These are phyloP conservation scores for Ecdyonurus torrentis DNA, from an alignment of 2,888 invertebrate species.

Conservation along the genomic window DNA sequence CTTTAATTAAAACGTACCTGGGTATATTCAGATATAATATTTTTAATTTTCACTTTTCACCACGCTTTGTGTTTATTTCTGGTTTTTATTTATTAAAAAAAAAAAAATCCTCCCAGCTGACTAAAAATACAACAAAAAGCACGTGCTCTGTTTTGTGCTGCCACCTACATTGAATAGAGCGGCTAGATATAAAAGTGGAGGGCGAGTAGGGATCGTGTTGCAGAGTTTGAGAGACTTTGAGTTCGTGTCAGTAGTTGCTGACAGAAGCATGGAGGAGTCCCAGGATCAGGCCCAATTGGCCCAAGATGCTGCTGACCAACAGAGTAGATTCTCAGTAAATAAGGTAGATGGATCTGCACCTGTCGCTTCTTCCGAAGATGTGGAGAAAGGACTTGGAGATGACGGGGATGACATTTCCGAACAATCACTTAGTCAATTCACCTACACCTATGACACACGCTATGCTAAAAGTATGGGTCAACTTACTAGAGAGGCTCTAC, in stretches of 20 bases:
- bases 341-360: neutral
- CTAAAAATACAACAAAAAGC: too few relatives aligned
- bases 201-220: neutral
- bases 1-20: too few relatives aligned
- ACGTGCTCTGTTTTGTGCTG: neutral
- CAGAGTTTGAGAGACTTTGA: neutral
- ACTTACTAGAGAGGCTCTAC: constrained; percentile 28
- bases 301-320: neutral
- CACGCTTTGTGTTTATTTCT: too few relatives aligned
- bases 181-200: constrained; percentile 1
- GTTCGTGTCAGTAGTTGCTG: neutral
- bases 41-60: too few relatives aligned
- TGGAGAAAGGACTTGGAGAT: neutral
- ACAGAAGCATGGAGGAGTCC: neutral
- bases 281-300: neutral
- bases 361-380: neutral
- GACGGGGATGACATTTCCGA: constrained; percentile 2
- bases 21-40: too few relatives aligned
- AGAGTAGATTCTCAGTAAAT: neutral
- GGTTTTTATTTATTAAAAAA: too few relatives aligned
- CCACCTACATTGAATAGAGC: neutral
- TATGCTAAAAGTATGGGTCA: constrained; percentile 19
- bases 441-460: constrained; percentile 19
- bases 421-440: constrained; percentile 14
- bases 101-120: too few relatives aligned